Evolutionary conservation across 1,140 invertebrate species (phyloP).

Genomic region (Pachypsylla venusta): DNA sequence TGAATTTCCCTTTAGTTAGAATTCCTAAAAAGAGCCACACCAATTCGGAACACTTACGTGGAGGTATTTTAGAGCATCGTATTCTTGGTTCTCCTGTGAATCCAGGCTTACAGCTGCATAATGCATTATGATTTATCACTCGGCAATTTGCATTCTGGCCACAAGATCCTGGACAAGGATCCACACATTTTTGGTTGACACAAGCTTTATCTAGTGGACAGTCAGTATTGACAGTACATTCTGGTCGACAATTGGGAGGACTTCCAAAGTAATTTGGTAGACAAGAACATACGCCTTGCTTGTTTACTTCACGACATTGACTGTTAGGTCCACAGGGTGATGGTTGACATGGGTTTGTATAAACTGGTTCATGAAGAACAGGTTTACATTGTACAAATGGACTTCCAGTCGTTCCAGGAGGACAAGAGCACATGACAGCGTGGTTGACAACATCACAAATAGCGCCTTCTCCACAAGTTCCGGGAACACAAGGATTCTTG

Average conservation of each 20-base stretch:
- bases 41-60: conserved; percentile 30
- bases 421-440: conserved; percentile 47
- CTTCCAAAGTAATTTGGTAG: conserved; percentile 44
- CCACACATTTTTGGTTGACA: conserved; percentile 49
- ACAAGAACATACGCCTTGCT: conserved; percentile 50
- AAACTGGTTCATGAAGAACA: conserved; percentile 37
- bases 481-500: conserved; percentile 50
- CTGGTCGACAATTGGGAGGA: conserved; percentile 54
- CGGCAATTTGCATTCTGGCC: conserved; percentile 46
- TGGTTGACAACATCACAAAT: conserved; percentile 50
- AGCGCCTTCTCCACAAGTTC: conserved; percentile 52
- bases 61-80: conserved; percentile 35
- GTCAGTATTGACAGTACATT: conserved; percentile 57
- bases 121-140: conserved; percentile 50
- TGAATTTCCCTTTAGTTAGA: too few relatives aligned
- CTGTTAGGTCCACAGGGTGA: conserved; percentile 38
- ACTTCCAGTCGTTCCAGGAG: conserved; percentile 49
- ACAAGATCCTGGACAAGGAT: conserved; percentile 54
- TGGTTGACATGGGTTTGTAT: conserved; percentile 33
- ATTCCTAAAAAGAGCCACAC: too few relatives aligned
- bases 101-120: conserved; percentile 48
- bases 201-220: conserved; percentile 50
- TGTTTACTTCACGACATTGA: conserved; percentile 45
- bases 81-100: conserved; percentile 55
- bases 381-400: conserved; percentile 48